These are phyloP conservation scores for Rotaria socialis DNA, from an alignment of 2,888 invertebrate genomes.

Conservation along the genomic window DNA sequence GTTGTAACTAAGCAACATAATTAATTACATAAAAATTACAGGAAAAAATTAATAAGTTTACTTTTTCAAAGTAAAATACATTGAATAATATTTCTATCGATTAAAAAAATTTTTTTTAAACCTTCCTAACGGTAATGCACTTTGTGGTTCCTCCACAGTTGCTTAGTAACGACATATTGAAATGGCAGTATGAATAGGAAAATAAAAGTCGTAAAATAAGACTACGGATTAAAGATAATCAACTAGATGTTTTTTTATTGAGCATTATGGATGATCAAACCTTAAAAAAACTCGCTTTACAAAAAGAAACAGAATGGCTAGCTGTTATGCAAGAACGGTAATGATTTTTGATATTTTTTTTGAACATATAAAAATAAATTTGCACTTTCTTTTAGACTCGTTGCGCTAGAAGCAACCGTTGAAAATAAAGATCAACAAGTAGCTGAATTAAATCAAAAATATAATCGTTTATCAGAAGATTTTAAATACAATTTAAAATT, in stretches of 20 bases:
- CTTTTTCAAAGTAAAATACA: background rate
- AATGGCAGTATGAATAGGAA: background rate
- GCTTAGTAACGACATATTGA: background rate
- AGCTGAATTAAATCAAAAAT: slow-evolving; percentile 51
- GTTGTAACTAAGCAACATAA: background rate
- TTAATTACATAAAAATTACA: background rate
- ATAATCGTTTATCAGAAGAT: slow-evolving; percentile 56
- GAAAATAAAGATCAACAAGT: slow-evolving; percentile 52
- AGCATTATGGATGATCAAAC: slow-evolving; percentile 34
- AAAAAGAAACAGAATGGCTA: slow-evolving; percentile 57
- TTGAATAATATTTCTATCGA: background rate
- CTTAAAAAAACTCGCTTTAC: slow-evolving; percentile 53
- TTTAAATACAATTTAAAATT: slow-evolving; percentile 59
- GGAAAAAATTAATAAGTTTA: background rate
- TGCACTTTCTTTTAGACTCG: slow-evolving; percentile 49
- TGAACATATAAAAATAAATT: background rate
- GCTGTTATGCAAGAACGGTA: slow-evolving; percentile 49
- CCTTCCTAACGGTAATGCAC: background rate
- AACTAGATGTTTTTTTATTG: background rate
- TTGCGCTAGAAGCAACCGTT: slow-evolving; percentile 51
- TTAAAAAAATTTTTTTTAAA: background rate
- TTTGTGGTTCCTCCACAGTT: background rate
- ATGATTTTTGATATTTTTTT: background rate
- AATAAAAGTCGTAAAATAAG: background rate
- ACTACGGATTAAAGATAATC: background rate